Percentiles rank a stretch among this genome's conserved stretches.
These are phyloP conservation scores for Setophaga petechia DNA, from an alignment of 2,113 vertebrate species.

Conservation along the genomic window DNA sequence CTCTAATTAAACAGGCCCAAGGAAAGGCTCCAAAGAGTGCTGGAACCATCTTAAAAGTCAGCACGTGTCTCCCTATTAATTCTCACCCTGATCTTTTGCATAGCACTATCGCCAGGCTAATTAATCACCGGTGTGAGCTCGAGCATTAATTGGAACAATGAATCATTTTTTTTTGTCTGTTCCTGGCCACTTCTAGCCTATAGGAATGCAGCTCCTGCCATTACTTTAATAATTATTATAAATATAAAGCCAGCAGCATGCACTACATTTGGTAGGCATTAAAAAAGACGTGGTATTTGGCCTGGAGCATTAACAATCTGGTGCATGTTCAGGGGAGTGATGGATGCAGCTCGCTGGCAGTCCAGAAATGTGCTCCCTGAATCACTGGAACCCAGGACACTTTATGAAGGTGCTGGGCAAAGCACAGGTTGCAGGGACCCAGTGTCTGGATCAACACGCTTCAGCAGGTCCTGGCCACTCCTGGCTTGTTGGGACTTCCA, in stretches of 20 bases:
- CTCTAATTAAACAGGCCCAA: slow-evolving; percentile 1
- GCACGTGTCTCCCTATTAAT: slow-evolving; percentile 37
- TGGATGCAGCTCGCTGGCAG: neutral
- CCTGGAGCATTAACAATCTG: slow-evolving; percentile 26
- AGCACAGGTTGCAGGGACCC: neutral
- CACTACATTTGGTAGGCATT: slow-evolving; percentile 26
- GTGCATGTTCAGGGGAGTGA: slow-evolving; percentile 7
- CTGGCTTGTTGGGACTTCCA: neutral
- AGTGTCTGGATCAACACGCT: neutral
- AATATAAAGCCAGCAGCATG: neutral
- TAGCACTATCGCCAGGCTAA: slow-evolving; percentile 1
- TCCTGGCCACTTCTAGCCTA: neutral
- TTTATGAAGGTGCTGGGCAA: neutral
- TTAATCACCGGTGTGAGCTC: slow-evolving; percentile 56
- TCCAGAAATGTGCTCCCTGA: slow-evolving; percentile 2
- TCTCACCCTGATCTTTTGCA: slow-evolving; percentile 40
- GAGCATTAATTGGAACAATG: slow-evolving; percentile 57
- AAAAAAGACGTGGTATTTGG: slow-evolving; percentile 28
- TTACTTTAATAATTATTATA: slow-evolving; percentile 47
- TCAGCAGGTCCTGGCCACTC: neutral
- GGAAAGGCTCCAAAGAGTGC: neutral
- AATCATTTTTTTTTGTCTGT: neutral
- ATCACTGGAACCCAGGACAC: neutral
- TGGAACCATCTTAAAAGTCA: neutral
- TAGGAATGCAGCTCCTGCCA: neutral